A percentile compares a stretch with the other conserved stretches of the same genome.
Evolutionary conservation across 2,797 vertebrate genomes (phyloP).

Genomic region (Buceros bicornis): DNA sequence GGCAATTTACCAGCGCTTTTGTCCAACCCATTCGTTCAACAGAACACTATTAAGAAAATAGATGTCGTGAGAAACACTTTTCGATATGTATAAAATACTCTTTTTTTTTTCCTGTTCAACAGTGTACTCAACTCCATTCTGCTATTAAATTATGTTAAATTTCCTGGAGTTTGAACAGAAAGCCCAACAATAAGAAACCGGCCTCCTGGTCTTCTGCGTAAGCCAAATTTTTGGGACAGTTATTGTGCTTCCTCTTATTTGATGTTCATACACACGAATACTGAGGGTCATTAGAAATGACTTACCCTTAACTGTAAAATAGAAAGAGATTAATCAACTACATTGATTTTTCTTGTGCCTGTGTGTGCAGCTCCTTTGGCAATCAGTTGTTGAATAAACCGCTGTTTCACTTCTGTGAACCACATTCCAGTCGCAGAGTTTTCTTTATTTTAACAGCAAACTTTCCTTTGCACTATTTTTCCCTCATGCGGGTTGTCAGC

Average conservation of each 20-base stretch:
- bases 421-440: slow-evolving; percentile 22
- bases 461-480: neutral
- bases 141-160: neutral
- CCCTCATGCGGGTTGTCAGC: neutral
- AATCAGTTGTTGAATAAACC: neutral
- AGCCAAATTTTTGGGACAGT: neutral
- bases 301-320: slow-evolving; percentile 25
- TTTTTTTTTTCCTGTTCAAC: neutral
- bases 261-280: neutral
- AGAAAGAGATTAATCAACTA: slow-evolving; percentile 41
- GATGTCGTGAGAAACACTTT: neutral
- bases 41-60: slow-evolving; percentile 41
- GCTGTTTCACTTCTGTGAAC: neutral
- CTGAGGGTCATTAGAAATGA: neutral
- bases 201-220: neutral
- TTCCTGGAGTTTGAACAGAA: neutral
- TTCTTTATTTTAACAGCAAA: neutral
- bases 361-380: neutral
- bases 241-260: neutral
- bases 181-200: neutral
- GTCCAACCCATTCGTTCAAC: slow-evolving; percentile 8
- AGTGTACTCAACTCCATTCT: neutral
- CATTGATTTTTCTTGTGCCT: slow-evolving; percentile 5
- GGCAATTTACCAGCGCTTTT: neutral
- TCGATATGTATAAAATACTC: neutral